Base-by-base conservation (phyloP, 1,140 invertebrate genomes). In the Listronotus bonariensis region DNA sequence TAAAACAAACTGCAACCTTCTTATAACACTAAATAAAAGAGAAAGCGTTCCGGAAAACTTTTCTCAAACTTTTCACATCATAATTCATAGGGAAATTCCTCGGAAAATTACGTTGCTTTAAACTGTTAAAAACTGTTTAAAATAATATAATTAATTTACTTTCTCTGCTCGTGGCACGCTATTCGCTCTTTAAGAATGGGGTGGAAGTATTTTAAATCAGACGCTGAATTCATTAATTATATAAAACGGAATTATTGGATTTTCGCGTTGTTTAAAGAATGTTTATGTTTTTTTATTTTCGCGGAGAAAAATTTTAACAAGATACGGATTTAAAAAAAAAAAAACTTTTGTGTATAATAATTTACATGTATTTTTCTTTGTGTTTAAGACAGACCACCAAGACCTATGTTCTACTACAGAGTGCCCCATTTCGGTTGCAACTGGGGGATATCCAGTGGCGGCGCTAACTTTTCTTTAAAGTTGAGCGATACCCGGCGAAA, bases 61-160 rank as follows among this genome's bases (percentile, higher is more conserved):
- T 60, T 63, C 43, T 9, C 43, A 63, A 71, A 72, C 63, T 71
- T 71, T 71, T 66, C 70, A 59, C 63, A 72, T 74, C 70, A 72
- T 72, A 65, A 75, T 75, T 75, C 72, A 75, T 72, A 72, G 73
- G 67, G 65, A 72, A 74, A 73, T 70, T 66, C 59, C 67, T 45
- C 55, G 48, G 53, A 45, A 54, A 65, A 55, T 63, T 63, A 54
- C 55, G 34, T 58, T 54, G 69, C 61, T 66, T 54, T 60, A 66
- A 68, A 70, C 58, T 64, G 70, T 74, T 72, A 65, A 68, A 67
- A 68, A 72, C 68, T 66, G 65, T 70, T 73, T 70, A 71, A 70
- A 73, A 73, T 74, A 74, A 74, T 74, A 73, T 73, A 74, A 74
- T 76, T 76, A 74, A 76, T 76, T 76, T 74, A 74, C 71, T 74